These are phyloP conservation scores for Phainopepla nitens DNA, from an alignment of 2,113 vertebrate species.

Conservation along the genomic window DNA sequence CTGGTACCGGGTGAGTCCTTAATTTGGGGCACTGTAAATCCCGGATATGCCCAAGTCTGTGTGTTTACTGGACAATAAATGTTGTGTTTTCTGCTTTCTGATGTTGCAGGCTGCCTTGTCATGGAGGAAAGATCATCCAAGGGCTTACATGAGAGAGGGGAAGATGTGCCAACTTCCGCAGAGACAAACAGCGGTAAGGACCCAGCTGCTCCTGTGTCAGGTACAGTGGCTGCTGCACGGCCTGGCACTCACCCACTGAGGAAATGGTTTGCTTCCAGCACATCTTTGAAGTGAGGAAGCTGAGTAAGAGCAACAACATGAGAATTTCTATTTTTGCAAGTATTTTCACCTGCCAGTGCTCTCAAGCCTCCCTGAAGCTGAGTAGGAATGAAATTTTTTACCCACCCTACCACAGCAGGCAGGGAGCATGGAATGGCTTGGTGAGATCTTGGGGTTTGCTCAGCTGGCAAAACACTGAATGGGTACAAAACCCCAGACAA, in stretches of 20 bases:
- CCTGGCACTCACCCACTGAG: fast-evolving
- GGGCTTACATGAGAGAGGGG: not conserved
- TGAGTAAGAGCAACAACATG: not conserved
- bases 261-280: not conserved
- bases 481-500: not conserved
- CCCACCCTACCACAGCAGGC: not conserved
- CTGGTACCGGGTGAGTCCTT: constrained; percentile 28
- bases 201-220: not conserved
- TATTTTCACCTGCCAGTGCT: not conserved
- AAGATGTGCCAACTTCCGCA: not conserved
- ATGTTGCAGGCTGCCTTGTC: not conserved
- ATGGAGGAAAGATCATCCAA: not conserved
- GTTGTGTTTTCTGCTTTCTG: not conserved
- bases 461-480: not conserved
- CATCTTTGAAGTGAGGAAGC: not conserved
- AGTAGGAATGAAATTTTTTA: not conserved
- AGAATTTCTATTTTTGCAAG: not conserved
- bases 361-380: not conserved
- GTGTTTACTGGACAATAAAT: not conserved
- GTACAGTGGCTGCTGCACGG: not conserved
- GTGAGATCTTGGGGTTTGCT: not conserved
- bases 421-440: fast-evolving
- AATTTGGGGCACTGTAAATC: not conserved
- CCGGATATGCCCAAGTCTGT: not conserved
- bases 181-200: not conserved